Conservation (phyloP, 2,888 invertebrate genomes). For the Macropis europaea region DNA sequence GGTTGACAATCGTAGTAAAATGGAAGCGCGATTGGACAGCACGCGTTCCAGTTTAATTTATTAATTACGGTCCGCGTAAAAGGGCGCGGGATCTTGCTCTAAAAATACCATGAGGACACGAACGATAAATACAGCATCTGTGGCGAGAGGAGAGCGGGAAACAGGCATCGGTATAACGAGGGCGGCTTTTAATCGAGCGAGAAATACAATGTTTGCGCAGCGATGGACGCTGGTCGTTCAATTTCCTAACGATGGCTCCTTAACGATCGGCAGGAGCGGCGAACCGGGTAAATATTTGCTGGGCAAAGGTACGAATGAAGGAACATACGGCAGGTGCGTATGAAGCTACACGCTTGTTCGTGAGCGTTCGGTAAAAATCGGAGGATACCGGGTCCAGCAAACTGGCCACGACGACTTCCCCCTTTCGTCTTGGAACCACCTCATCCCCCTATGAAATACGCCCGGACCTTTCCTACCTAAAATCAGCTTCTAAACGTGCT, state of each 20-base stretch:
- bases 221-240: constrained; percentile 21
- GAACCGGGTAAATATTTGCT: constrained; percentile 32
- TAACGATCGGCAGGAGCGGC: constrained; percentile 18
- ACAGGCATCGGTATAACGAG: constrained; percentile 36
- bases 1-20: too few species aligned
- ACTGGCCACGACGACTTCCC: constrained; percentile 42
- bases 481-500: neutral
- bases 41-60: constrained; percentile 40
- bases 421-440: constrained; percentile 16
- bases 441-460: neutral
- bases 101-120: constrained; percentile 30
- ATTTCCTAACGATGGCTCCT: constrained; percentile 42
- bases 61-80: constrained; percentile 31
- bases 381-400: constrained; percentile 15
- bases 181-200: constrained; percentile 43
- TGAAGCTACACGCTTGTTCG: neutral
- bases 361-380: constrained; percentile 29
- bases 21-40: constrained; percentile 5
- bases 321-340: neutral
- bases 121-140: constrained; percentile 14
- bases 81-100: constrained; percentile 23
- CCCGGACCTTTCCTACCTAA: constrained; percentile 10
- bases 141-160: constrained; percentile 1
- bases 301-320: neutral
- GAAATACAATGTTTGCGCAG: constrained; percentile 32